A percentile compares a stretch with the other conserved stretches of the same genome.
These are phyloP conservation scores for Toxotes lorentzi DNA, from an alignment of 2,797 vertebrate genomes.

Conservation along the genomic window DNA sequence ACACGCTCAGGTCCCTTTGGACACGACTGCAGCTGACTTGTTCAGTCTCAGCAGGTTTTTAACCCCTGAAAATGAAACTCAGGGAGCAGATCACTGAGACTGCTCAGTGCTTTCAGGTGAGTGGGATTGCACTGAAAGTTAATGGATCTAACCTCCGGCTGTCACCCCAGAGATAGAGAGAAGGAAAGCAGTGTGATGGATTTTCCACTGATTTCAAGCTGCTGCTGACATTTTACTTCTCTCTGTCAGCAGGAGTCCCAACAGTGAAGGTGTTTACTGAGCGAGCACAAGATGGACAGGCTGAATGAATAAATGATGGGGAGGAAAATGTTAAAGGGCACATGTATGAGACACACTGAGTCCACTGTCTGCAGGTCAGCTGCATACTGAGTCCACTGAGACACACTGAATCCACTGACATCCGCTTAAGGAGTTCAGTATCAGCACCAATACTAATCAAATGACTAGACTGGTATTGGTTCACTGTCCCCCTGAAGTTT, in stretches of 20 bases:
- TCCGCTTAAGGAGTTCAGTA: background rate
- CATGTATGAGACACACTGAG: constrained; percentile 11
- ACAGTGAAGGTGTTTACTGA: constrained; percentile 68
- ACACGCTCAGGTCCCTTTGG: constrained; percentile 46
- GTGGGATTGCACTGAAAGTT: constrained; percentile 64
- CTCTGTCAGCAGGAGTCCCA: constrained; percentile 63
- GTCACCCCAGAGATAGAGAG: constrained; percentile 43
- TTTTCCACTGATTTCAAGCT: constrained; percentile 72
- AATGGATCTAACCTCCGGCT: constrained; percentile 59
- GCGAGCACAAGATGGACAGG: constrained; percentile 55
- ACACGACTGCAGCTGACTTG: constrained; percentile 26
- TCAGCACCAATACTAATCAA: background rate
- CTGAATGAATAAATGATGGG: constrained; percentile 76
- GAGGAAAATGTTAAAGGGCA: constrained; percentile 74
- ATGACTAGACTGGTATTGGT: background rate
- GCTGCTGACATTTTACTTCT: constrained; percentile 78
- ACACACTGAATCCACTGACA: background rate
- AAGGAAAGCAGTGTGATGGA: constrained; percentile 46
- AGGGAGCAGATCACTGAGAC: background rate
- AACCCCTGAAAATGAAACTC: constrained; percentile 33
- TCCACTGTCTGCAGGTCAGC: background rate
- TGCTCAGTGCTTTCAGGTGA: constrained; percentile 59
- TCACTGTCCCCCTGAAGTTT: background rate
- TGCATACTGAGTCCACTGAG: background rate
- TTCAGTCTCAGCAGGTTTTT: constrained; percentile 4